These are phyloP conservation scores for Dinoponera quadriceps DNA, from an alignment of 1,140 invertebrate genomes.

Conservation along the genomic window DNA sequence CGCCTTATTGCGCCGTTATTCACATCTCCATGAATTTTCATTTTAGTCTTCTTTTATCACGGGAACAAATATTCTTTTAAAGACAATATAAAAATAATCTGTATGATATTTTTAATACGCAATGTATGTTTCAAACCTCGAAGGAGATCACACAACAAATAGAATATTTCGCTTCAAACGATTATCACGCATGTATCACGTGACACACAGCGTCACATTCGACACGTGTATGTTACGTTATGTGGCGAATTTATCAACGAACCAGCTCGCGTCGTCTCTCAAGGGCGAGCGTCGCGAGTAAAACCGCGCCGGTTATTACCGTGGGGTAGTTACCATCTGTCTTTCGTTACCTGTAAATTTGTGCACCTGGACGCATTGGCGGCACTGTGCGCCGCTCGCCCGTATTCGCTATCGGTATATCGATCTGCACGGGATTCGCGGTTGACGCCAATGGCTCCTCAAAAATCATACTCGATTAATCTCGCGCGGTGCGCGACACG, in stretches of 20 bases:
- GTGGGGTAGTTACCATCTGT: conserved; percentile 68
- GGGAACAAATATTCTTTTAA: background rate
- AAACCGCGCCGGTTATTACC: conserved; percentile 69
- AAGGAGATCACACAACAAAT: too few relatives aligned
- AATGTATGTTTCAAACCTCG: background rate
- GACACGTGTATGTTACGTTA: conserved; percentile 5
- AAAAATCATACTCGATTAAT: conserved; percentile 56
- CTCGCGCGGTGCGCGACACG: background rate
- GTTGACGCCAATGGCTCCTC: conserved; percentile 44
- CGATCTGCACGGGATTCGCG: conserved; percentile 50
- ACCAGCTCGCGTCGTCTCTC: conserved; percentile 45
- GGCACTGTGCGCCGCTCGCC: conserved; percentile 1
- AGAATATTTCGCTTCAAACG: too few relatives aligned
- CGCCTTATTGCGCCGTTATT: background rate
- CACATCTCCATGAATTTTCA: background rate
- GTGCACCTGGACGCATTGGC: conserved; percentile 63
- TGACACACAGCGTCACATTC: background rate
- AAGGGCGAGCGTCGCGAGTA: conserved; percentile 50
- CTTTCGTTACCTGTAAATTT: conserved; percentile 67
- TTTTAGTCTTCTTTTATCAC: background rate
- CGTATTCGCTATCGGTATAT: conserved; percentile 33
- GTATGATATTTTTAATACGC: background rate
- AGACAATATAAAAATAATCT: conserved; percentile 1
- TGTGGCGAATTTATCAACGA: conserved; percentile 39
- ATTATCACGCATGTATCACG: too few relatives aligned